phyloP scores from a whole-genome alignment of 2,797 vertebrate genomes.

The Poeciliopsis gracilis region DNA sequence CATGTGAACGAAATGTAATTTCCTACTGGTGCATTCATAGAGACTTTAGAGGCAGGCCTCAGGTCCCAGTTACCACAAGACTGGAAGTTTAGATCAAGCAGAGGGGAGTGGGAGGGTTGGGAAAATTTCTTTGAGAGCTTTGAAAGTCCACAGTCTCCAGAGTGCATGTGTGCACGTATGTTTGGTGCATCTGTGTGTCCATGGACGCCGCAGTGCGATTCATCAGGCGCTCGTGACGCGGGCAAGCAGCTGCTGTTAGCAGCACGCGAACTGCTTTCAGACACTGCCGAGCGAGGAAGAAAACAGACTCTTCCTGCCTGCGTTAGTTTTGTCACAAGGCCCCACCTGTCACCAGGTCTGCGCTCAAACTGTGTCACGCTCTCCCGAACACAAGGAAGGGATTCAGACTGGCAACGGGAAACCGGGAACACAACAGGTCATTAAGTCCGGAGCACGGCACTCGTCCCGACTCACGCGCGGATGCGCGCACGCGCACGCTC shows the following conservation, averaged over 20 bases:
- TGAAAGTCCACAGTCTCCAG: not conserved
- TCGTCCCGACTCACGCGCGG: slow-evolving; percentile 35
- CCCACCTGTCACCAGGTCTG: slow-evolving; percentile 41
- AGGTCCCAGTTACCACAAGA: slow-evolving; percentile 51
- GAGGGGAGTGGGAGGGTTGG: slow-evolving; percentile 4
- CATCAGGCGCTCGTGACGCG: slow-evolving; percentile 21
- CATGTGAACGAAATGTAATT: slow-evolving; percentile 64
- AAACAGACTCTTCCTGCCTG: slow-evolving; percentile 48
- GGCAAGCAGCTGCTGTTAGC: slow-evolving; percentile 41
- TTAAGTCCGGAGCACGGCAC: slow-evolving; percentile 55
- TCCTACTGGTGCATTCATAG: slow-evolving; percentile 63
- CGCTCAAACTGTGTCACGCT: slow-evolving; percentile 51
- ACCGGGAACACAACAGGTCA: slow-evolving; percentile 46
- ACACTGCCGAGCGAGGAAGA: slow-evolving; percentile 47
- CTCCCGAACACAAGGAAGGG: slow-evolving; percentile 34
- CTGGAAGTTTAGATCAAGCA: slow-evolving; percentile 32
- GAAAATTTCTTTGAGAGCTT: not conserved
- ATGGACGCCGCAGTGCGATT: slow-evolving; percentile 14
- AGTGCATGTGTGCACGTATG: not conserved
- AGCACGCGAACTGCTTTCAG: slow-evolving; percentile 29
- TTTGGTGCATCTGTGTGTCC: not conserved
- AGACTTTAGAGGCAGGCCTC: slow-evolving; percentile 56
- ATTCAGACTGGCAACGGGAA: slow-evolving; percentile 54
- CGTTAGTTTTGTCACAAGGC: slow-evolving; percentile 49
- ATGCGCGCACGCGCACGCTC: not conserved